Percentiles rank a stretch among this genome's conserved stretches.
Evolutionary conservation across 2,113 vertebrate species (phyloP).

Genomic region (Neotoma lepida): DNA sequence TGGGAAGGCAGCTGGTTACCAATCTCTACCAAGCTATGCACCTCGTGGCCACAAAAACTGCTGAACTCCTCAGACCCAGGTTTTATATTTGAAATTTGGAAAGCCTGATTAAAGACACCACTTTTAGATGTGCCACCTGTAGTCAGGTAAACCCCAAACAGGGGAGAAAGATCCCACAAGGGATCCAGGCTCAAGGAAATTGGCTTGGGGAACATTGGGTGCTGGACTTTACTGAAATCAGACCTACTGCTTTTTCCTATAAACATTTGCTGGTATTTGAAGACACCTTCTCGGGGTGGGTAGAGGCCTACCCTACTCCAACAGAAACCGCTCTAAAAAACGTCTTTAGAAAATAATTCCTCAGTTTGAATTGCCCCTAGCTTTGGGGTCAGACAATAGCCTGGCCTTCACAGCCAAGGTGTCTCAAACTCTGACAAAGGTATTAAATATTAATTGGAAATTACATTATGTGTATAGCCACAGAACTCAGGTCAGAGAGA

Average conservation of each 20-base stretch:
- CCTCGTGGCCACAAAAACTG: neutral
- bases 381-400: neutral
- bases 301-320: neutral
- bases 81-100: neutral
- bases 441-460: neutral
- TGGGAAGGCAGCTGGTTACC: neutral
- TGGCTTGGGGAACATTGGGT: neutral
- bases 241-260: neutral
- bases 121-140: neutral
- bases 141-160: neutral
- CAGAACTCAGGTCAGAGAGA: neutral
- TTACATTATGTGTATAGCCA: neutral
- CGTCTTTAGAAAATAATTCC: neutral
- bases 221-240: neutral
- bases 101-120: neutral
- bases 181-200: neutral
- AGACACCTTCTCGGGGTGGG: neutral
- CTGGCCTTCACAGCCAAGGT: neutral
- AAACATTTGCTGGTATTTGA: neutral
- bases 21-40: neutral
- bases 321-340: neutral
- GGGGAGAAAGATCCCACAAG: neutral
- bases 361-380: neutral
- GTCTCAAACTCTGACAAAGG: neutral
- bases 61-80: neutral